Base-by-base conservation (phyloP, 2,888 invertebrate species). In the Netelia melanura region DNA sequence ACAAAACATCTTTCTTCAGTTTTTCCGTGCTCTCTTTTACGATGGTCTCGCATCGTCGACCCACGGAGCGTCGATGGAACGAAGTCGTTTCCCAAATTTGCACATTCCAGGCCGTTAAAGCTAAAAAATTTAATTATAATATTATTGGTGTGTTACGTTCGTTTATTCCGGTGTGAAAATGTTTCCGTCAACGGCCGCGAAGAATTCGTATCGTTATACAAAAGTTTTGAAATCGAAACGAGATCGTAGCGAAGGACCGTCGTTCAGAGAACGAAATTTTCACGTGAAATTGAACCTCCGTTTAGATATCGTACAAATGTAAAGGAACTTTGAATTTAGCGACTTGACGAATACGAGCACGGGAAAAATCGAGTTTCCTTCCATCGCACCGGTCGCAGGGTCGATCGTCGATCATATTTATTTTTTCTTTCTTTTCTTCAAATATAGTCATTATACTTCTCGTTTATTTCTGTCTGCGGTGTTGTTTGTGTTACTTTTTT, bases 321-420 rank as follows among this genome's bases (percentile, higher is more conserved):
- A 21, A 67, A 77, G 77, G 67, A 77, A 77, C 77, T 67, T 67
- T 10, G 43, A 76, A 76, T 77, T 67, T 61, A 77, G 58, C 58
- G 44, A 61, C 48, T 67, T 48, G 44, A 61, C 21, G 38, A 14
- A 56, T 43, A 56, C 44, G 65, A 67, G 52, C 76, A 56, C 48
- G 30, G 58, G 52, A 9, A 48, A 58, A 17, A 38, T 38, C 38
- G 38, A 77, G 58, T 77, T 65, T 61, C 25, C 3, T 68, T 58
- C 58, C 67, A 77, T 52, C 30, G 25, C 38, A 77, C 68, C 38
- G 14, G 11, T 14, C 48, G 10, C 48, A 48, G 48, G 48, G 48
- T 10, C 11, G 48, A 48, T 48, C 10, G 38, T 38, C 48, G 11
- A 48, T 48, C 14, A 48, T 48, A 14, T 48, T 14, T 21, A 21